A percentile compares a stretch with the other conserved stretches of the same genome.
Conservation (phyloP, 30 jellyfish, hydroid and myxozoan species). For the Nemopilema nomurai region DNA sequence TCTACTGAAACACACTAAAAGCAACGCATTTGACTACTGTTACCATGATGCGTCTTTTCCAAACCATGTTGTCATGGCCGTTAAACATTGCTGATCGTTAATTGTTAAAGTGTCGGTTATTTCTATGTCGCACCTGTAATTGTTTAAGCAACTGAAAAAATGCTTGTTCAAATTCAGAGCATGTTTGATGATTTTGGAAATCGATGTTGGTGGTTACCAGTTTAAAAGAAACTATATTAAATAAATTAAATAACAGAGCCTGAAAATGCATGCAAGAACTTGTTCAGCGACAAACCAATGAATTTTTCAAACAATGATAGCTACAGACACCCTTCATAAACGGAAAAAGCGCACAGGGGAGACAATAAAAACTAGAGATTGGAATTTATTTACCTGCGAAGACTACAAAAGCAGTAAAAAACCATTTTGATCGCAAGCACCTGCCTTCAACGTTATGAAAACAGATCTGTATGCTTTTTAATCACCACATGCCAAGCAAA, state of each 20-base stretch:
- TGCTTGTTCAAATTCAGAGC: neutral
- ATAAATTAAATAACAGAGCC: too few relatives aligned
- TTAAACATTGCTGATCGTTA: neutral
- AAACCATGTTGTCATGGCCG: neutral
- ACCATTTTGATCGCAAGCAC: slow-evolving; percentile 20
- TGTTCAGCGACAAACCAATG: too few relatives aligned
- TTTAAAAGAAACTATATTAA: too few relatives aligned
- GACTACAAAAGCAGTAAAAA: slow-evolving; percentile 44
- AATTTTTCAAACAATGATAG: neutral
- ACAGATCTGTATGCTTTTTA: neutral
- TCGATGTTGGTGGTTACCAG: too few relatives aligned
- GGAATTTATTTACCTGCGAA: slow-evolving; percentile 26
- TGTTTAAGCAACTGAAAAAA: neutral
- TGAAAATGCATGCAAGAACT: too few relatives aligned
- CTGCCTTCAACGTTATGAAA: neutral
- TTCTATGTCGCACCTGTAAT: neutral
- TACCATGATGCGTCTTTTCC: too few relatives aligned
- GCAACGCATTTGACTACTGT: too few relatives aligned
- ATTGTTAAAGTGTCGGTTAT: neutral
- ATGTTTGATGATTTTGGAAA: too few relatives aligned
- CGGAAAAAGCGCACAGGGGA: neutral
- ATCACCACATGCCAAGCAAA: neutral
- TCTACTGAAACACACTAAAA: too few relatives aligned
- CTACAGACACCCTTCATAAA: neutral
- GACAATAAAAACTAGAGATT: neutral